phyloP scores from a whole-genome alignment of 2,113 vertebrate species.

The Emydura subglobosa region DNA sequence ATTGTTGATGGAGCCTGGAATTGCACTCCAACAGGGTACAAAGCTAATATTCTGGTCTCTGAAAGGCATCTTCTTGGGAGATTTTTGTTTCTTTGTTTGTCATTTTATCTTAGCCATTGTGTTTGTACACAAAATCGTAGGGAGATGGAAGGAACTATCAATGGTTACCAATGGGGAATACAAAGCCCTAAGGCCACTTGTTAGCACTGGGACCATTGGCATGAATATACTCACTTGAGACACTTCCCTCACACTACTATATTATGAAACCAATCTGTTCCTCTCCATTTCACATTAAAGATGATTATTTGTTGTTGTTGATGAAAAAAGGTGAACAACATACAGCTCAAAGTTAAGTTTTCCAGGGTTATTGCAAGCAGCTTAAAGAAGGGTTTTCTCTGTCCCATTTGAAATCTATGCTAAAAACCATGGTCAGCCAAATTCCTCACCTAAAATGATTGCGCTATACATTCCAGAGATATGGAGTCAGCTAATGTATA shows the following conservation, averaged over 20 bases:
- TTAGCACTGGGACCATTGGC: not conserved
- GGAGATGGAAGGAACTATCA: not conserved
- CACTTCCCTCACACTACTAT: not conserved
- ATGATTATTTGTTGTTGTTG: not conserved
- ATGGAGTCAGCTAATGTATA: not conserved
- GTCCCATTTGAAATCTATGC: not conserved
- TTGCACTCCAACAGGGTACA: not conserved
- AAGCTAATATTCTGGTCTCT: conserved; percentile 23
- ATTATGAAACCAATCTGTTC: not conserved
- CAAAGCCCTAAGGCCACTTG: not conserved
- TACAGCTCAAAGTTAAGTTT: not conserved
- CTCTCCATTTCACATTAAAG: not conserved
- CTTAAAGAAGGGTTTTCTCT: not conserved
- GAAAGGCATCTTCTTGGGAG: not conserved
- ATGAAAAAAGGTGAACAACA: not conserved
- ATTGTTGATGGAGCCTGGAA: conserved; percentile 7
- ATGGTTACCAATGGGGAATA: not conserved
- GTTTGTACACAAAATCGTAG: not conserved
- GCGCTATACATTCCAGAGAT: not conserved
- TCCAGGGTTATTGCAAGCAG: not conserved
- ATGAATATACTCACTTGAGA: not conserved
- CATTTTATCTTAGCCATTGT: not conserved
- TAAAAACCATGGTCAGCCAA: not conserved
- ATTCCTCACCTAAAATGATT: not conserved
- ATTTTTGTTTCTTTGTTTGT: not conserved